Percentiles rank a stretch among this genome's conserved stretches.
phyloP scores from a whole-genome alignment of 2,888 invertebrate genomes.

The Eupithecia centaureata region DNA sequence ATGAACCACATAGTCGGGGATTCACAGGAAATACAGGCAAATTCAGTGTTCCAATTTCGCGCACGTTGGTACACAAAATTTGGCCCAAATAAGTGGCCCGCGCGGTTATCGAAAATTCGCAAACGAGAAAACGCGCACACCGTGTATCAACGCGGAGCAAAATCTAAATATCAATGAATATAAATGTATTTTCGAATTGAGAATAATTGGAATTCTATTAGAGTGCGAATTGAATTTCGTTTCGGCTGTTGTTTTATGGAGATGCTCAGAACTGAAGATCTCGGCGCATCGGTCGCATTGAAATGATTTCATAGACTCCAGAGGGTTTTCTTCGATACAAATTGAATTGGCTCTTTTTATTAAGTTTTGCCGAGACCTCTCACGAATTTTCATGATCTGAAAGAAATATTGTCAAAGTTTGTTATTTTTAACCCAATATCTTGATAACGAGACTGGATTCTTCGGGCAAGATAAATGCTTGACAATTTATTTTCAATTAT shows the following conservation, averaged over 20 bases:
- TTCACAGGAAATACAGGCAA: constrained; percentile 34
- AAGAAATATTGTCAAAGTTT: background rate
- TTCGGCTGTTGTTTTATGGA: constrained; percentile 34
- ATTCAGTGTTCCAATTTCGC: constrained; percentile 62
- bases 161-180: constrained; percentile 49
- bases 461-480: background rate
- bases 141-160: constrained; percentile 49
- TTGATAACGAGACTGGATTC: background rate
- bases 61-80: constrained; percentile 68
- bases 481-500: constrained; percentile 24
- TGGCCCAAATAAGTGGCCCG: constrained; percentile 66
- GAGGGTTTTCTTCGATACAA: constrained; percentile 16
- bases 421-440: background rate
- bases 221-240: constrained; percentile 34
- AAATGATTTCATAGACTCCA: constrained; percentile 21
- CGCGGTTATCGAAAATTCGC: constrained; percentile 66
- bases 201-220: constrained; percentile 44
- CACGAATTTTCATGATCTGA: constrained; percentile 13
- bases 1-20: constrained; percentile 38
- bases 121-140: constrained; percentile 48
- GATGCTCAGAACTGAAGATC: constrained; percentile 21
- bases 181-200: constrained; percentile 44
- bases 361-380: constrained; percentile 7
- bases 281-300: constrained; percentile 27
- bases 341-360: constrained; percentile 23